These are phyloP conservation scores for Drosophila quadrilineata DNA, from an alignment of 1,140 invertebrate genomes.

Conservation along the genomic window DNA sequence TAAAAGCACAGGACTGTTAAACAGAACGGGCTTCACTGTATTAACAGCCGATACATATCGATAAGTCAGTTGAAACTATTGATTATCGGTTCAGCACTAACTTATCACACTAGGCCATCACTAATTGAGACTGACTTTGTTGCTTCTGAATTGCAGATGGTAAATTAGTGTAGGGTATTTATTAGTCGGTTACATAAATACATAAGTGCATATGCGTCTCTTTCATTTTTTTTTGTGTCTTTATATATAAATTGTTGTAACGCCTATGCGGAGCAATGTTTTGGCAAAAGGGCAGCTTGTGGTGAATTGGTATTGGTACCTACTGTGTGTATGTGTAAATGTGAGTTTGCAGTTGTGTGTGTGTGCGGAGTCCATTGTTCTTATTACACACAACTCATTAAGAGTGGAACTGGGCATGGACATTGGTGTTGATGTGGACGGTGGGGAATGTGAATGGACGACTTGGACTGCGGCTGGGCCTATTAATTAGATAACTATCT, in stretches of 20 bases:
- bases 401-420: conserved; percentile 28
- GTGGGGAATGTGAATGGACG: conserved; percentile 27
- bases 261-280: conserved; percentile 62
- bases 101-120: too few relatives aligned
- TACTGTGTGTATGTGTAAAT: too few relatives aligned
- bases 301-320: background rate
- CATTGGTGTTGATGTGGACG: conserved; percentile 37
- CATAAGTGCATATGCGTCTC: conserved; percentile 2
- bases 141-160: background rate
- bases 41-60: too few relatives aligned
- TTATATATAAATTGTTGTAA: conserved; percentile 69
- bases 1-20: too few relatives aligned
- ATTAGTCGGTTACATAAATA: background rate
- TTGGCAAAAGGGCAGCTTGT: conserved; percentile 48
- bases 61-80: too few relatives aligned
- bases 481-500: conserved; percentile 81
- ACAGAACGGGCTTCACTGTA: too few relatives aligned
- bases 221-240: conserved; percentile 43
- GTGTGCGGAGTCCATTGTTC: conserved; percentile 55
- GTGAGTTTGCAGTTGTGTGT: conserved; percentile 21
- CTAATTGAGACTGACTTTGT: background rate
- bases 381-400: conserved; percentile 74
- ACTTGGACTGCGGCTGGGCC: conserved; percentile 25
- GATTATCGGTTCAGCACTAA: too few relatives aligned
- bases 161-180: conserved; percentile 1